Base-by-base conservation (phyloP, 1,140 invertebrate genomes). In the Calliopsis andreniformis region DNA sequence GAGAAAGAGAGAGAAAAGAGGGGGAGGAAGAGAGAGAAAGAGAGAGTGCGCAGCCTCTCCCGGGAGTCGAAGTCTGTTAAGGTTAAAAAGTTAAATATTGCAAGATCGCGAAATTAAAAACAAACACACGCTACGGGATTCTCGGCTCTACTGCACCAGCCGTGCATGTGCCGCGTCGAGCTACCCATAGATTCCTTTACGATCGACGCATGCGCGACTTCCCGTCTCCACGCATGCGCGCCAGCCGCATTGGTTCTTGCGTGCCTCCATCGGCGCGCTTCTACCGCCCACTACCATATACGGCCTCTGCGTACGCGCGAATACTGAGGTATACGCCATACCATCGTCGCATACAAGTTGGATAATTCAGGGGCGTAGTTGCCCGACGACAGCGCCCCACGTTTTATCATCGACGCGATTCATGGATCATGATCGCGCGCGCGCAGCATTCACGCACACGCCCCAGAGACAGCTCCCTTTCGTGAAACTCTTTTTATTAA, bases 261-360 rank as follows among this genome's bases (percentile, higher is more conserved):
- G 68, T 71, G 18, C 51, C 16, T 43, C 49, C 58, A 28, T 39
- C 55, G 45, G 49, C 59, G 49, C 53, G 73, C 68, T 45, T 68
- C 76, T 89, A 87, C 89, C 89, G 88, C 90, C 89, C 89, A 90
- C 90, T 90, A 87, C 90, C 90, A 90, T 90, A 90, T 91, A 90
- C 89, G 89, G 90, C 84, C 89, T 85, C 80, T 79, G 83, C 82
- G 78, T 88, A 76, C 81, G 82, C 86, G 82, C 79, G 81, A 77
- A 84, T 80, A 79, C 63, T 79, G 85, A 83, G 58, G 67, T 82
- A 82, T 55, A 25, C 66, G 62, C 80, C 69, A 67, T 79, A 72
- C 66, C 80, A 71, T 83, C 79, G 69, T 73, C 76, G 76, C 76
- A 67, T 64, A 56, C 64, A 73, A 82, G 70, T 82, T 71, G 82